Evolutionary conservation across 53 echinoderm and acorn worm species (phyloP), one percentile per base, ranked within the genome.

Genomic region (Zoroaster sp.): DNA sequence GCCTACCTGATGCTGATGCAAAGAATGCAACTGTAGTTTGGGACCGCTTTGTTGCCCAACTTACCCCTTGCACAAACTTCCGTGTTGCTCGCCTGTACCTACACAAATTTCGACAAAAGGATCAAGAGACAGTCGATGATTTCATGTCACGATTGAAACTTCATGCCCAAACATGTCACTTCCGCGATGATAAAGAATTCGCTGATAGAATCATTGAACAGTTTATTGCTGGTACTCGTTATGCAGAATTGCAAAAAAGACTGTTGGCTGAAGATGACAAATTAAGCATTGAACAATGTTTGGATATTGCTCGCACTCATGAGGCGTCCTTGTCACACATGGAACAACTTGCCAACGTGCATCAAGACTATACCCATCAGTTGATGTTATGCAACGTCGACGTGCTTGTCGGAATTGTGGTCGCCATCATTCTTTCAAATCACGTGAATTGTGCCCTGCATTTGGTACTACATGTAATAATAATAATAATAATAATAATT

Each of bases 121-220:
- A 86, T 25, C 70, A 40, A 11, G 94, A 94, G 54, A 74, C 53
- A n/a, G 80, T 85, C 21, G 91, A 91, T 63, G 89, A 86, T 39
- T 94, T 70, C 68, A 72, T 89, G 49, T 75, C 94, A 25, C 65
- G 92, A n/a, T 54, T 92, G 39, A 89, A 89, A 35, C 85, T 85
- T 0, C 87, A 92, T 30, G 92, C 89, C 1, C 63, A 83, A 46
- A 88, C 80, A 23, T 91, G 88, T 70, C 42, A 88, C 36, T 92
- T 90, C 43, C 39, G 77, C 1, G 70, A 88, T 46, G 82, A 91
- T 53, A 73, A 47, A n/a, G 95, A 93, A 51, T 51, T 71, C 18
- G 72, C 87, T 28, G 90, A 87, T 20, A 68, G 93, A 40, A 66
- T 95, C 35, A 72, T 95, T 53, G 90, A 95, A 38, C 93, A 93